Evolutionary conservation across 1,140 invertebrate species (phyloP).

Genomic region (Lithobius niger): DNA sequence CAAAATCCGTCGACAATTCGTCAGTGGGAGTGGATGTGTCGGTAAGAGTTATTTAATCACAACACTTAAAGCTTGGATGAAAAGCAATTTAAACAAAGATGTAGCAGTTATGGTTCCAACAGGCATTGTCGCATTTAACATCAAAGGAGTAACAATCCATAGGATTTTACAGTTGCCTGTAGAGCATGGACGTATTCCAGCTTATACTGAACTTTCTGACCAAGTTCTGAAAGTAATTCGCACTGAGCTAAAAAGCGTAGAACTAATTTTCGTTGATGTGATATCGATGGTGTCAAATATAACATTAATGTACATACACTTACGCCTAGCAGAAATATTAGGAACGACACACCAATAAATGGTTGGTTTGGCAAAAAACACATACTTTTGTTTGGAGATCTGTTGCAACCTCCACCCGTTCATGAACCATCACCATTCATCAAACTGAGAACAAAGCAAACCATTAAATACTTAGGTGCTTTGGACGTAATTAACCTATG

Average conservation of each 20-base stretch:
- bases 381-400: not conserved
- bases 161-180: slow-evolving; percentile 13
- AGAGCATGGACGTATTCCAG: slow-evolving; percentile 1
- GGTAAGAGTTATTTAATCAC: slow-evolving; percentile 10
- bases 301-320: slow-evolving; percentile 2
- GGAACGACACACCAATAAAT: not conserved
- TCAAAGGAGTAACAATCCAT: slow-evolving; percentile 13
- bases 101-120: slow-evolving; percentile 9
- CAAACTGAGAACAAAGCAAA: not conserved
- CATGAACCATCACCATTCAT: not conserved
- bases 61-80: not conserved
- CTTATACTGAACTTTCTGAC: slow-evolving; percentile 1
- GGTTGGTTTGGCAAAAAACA: not conserved
- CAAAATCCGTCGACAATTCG: not conserved
- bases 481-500: not conserved
- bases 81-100: slow-evolving; percentile 8
- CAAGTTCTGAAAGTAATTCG: slow-evolving; percentile 1
- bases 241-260: slow-evolving; percentile 8
- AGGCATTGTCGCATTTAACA: slow-evolving; percentile 14
- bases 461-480: not conserved
- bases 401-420: slow-evolving; percentile 1
- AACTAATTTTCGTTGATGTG: slow-evolving; percentile 7
- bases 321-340: slow-evolving; percentile 2
- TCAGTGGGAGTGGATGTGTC: slow-evolving; percentile 3
- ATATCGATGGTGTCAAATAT: slow-evolving; percentile 4